A percentile compares a stretch with the other conserved stretches of the same genome.
Evolutionary conservation across 2,797 vertebrate species (phyloP).

Genomic region (Cichlasoma orientale): DNA sequence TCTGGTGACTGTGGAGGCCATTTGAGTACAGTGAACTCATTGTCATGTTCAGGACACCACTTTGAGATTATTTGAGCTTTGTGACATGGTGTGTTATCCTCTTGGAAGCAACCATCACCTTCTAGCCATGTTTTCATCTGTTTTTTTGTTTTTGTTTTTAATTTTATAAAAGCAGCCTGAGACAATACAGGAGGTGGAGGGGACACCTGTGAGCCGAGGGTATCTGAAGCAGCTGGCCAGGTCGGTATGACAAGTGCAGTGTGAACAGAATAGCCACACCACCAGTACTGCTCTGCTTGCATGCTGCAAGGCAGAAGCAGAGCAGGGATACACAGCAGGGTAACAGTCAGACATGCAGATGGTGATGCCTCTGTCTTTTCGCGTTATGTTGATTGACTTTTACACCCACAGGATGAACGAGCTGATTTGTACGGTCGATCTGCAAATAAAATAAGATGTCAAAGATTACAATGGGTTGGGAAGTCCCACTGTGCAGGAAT

Average conservation of each 20-base stretch:
- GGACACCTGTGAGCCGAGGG: not conserved
- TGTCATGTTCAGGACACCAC: too few species aligned
- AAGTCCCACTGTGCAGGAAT: constrained; percentile 55
- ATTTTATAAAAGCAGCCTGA: not conserved
- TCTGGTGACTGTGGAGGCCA: too few species aligned
- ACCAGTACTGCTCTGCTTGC: not conserved
- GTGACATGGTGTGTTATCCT: too few species aligned
- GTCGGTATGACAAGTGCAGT: constrained; percentile 26
- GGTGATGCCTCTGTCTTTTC: not conserved
- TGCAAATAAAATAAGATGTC: constrained; percentile 15
- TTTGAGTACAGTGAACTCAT: too few species aligned
- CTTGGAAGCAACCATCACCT: too few species aligned
- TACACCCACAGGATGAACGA: constrained; percentile 20
- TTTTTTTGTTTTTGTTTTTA: not conserved
- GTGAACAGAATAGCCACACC: not conserved
- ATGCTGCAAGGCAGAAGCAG: not conserved
- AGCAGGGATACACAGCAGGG: not conserved
- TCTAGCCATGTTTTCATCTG: not conserved
- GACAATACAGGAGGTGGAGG: not conserved
- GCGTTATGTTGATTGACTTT: constrained; percentile 18
- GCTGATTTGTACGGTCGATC: constrained; percentile 23
- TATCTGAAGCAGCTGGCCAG: constrained; percentile 55
- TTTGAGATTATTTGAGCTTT: too few species aligned
- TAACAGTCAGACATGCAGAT: not conserved
- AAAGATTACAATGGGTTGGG: constrained; percentile 43